These are phyloP conservation scores for Periophthalmus magnuspinnatus DNA, from an alignment of 2,797 vertebrate genomes.

Conservation along the genomic window DNA sequence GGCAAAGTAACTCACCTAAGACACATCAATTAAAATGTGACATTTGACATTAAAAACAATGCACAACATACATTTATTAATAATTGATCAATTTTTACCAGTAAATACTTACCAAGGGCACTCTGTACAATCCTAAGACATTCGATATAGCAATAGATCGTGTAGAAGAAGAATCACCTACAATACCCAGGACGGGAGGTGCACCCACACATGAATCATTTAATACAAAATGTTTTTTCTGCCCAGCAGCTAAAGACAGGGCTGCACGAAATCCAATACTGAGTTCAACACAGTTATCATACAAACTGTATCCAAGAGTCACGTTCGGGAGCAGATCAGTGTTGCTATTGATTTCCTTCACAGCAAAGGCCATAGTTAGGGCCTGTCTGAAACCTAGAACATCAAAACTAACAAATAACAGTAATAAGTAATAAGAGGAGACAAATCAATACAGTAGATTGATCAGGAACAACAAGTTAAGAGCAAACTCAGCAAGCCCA, in stretches of 20 bases:
- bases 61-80: background rate
- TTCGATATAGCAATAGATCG: slow-evolving; percentile 46
- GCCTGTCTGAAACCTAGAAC: slow-evolving; percentile 57
- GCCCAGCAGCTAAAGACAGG: slow-evolving; percentile 50
- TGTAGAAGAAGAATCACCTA: slow-evolving; percentile 60
- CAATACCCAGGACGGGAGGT: slow-evolving; percentile 45
- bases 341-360: slow-evolving; percentile 72
- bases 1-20: slow-evolving; percentile 73
- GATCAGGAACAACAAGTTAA: background rate
- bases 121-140: slow-evolving; percentile 49
- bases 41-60: background rate
- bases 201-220: slow-evolving; percentile 32
- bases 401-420: slow-evolving; percentile 52
- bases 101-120: slow-evolving; percentile 52
- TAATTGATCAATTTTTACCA: background rate
- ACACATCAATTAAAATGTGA: slow-evolving; percentile 12
- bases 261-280: slow-evolving; percentile 65
- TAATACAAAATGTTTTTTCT: slow-evolving; percentile 27
- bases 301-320: slow-evolving; percentile 69
- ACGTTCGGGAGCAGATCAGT: slow-evolving; percentile 57
- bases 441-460: background rate
- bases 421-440: background rate
- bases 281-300: slow-evolving; percentile 65
- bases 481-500: background rate
- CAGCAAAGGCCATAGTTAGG: slow-evolving; percentile 69